These are phyloP conservation scores for Anniella stebbinsi DNA, from an alignment of 2,797 vertebrate species.

Conservation along the genomic window DNA sequence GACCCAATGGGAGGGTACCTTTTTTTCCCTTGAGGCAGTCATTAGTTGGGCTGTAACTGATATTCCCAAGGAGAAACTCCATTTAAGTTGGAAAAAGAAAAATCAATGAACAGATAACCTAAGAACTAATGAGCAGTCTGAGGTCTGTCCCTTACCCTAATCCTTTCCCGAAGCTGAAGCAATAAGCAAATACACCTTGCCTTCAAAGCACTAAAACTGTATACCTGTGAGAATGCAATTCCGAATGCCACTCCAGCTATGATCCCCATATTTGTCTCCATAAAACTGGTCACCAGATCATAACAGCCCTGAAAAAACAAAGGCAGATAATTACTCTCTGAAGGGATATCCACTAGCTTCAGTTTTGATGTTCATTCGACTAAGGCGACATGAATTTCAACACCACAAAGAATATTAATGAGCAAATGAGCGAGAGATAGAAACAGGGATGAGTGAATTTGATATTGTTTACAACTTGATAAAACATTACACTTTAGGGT, in stretches of 20 bases:
- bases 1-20: slow-evolving; percentile 76
- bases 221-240: slow-evolving; percentile 96
- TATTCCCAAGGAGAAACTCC: slow-evolving; percentile 82
- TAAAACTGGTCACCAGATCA: slow-evolving; percentile 92
- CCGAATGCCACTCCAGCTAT: slow-evolving; percentile 96
- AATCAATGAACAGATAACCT: slow-evolving; percentile 83
- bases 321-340: slow-evolving; percentile 53
- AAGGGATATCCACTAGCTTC: neutral
- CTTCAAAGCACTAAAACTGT: slow-evolving; percentile 25
- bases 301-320: slow-evolving; percentile 90
- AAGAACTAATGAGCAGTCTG: slow-evolving; percentile 75
- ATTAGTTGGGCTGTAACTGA: slow-evolving; percentile 80
- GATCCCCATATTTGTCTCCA: slow-evolving; percentile 96
- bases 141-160: slow-evolving; percentile 72
- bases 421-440: neutral
- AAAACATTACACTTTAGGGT: neutral
- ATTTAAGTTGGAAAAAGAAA: slow-evolving; percentile 82
- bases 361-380: slow-evolving; percentile 30
- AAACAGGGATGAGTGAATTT: neutral
- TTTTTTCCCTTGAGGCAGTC: slow-evolving; percentile 77
- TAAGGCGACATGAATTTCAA: slow-evolving; percentile 22
- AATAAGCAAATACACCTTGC: slow-evolving; percentile 20
- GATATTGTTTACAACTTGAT: slow-evolving; percentile 22
- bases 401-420: neutral
- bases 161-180: slow-evolving; percentile 52